Percentiles rank a stretch among this genome's conserved stretches.
phyloP scores from a whole-genome alignment of 2,113 vertebrate genomes.

The Apeltes quadracus region DNA sequence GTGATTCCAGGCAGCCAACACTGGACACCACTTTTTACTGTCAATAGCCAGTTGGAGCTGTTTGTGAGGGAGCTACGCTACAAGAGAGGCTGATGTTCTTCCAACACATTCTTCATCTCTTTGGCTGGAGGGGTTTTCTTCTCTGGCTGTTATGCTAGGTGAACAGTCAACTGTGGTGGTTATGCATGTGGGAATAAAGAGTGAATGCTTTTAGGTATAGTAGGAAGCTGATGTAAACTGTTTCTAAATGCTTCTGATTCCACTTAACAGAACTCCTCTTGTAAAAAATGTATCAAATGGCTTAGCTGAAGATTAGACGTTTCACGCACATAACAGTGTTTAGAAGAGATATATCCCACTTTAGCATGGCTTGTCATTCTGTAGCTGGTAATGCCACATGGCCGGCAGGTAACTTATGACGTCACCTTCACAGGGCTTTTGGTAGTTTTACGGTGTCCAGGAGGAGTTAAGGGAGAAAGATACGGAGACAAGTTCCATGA shows the following conservation, averaged over 20 bases:
- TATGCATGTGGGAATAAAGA: background rate
- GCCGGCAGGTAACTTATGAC: conserved; percentile 1
- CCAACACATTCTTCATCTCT: background rate
- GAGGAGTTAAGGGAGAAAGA: conserved; percentile 19
- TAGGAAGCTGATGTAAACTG: background rate
- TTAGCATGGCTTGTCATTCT: conserved; percentile 12
- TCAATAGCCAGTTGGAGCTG: conserved; percentile 12
- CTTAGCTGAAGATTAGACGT: conserved; percentile 18
- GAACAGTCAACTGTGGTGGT: background rate
- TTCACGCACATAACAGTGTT: conserved; percentile 30
- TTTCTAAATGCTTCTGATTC: conserved; percentile 17
- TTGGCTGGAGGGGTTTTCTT: background rate
- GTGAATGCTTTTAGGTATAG: background rate
- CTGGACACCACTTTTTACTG: conserved; percentile 5
- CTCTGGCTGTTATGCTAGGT: conserved; percentile 1
- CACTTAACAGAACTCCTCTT: conserved; percentile 11
- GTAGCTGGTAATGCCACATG: conserved; percentile 9
- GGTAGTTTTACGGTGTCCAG: conserved; percentile 2
- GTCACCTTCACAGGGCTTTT: conserved; percentile 23
- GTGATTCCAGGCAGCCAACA: too few relatives aligned
- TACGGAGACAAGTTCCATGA: conserved; percentile 3
- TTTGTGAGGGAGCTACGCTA: conserved; percentile 14
- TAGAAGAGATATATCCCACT: conserved; percentile 21
- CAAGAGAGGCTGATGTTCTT: background rate
- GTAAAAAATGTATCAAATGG: conserved; percentile 38